Percentiles rank a stretch among this genome's conserved stretches.
These are phyloP conservation scores for Venusia cambrica DNA, from an alignment of 2,888 invertebrate species.

Conservation along the genomic window DNA sequence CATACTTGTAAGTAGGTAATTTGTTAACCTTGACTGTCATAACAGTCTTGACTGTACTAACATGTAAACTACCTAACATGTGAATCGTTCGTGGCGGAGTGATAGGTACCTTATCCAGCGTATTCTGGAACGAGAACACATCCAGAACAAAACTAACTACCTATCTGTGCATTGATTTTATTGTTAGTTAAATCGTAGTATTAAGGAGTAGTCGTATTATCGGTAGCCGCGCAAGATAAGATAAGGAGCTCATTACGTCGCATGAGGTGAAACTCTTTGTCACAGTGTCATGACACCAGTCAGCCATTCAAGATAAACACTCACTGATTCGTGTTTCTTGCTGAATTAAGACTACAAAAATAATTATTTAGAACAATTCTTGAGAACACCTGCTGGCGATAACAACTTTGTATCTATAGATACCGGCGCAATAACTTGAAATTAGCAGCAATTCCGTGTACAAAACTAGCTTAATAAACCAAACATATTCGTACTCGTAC, in stretches of 20 bases:
- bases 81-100: conserved; percentile 9
- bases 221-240: conserved; percentile 61
- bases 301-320: conserved; percentile 22
- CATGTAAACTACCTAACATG: conserved; percentile 9
- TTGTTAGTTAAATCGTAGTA: conserved; percentile 34
- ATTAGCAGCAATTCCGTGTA: background rate
- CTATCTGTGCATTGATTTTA: conserved; percentile 23
- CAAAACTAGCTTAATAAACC: background rate
- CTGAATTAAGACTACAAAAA: conserved; percentile 1
- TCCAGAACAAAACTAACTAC: background rate
- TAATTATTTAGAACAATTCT: conserved; percentile 1
- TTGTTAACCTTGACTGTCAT: conserved; percentile 16
- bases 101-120: conserved; percentile 7
- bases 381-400: conserved; percentile 3
- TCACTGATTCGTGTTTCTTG: conserved; percentile 3
- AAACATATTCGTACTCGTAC: too few relatives aligned
- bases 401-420: conserved; percentile 5
- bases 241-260: conserved; percentile 53
- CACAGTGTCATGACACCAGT: conserved; percentile 29
- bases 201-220: conserved; percentile 56
- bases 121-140: too few relatives aligned
- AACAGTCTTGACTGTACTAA: conserved; percentile 12
- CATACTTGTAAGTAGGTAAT: conserved; percentile 22
- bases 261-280: conserved; percentile 63
- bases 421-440: too few relatives aligned